Conservation (phyloP, 2,888 invertebrate species). For the Ochropacha duplaris region DNA sequence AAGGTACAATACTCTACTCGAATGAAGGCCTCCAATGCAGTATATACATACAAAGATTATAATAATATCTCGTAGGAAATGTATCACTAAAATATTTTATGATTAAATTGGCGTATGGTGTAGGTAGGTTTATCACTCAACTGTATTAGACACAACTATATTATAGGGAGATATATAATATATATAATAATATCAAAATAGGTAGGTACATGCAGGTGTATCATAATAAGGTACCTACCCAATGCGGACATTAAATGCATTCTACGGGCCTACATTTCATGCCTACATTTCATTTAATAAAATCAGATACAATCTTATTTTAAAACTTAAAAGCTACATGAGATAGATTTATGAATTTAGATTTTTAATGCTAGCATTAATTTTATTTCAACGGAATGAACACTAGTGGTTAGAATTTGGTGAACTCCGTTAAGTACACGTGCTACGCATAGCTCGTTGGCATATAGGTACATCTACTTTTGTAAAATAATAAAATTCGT, state of each 20-base stretch:
- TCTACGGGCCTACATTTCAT: neutral
- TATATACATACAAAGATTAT: slow-evolving; percentile 60
- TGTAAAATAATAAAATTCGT: slow-evolving; percentile 23
- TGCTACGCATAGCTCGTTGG: neutral
- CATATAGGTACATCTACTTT: neutral
- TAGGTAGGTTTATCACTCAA: slow-evolving; percentile 11
- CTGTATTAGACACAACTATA: slow-evolving; percentile 5
- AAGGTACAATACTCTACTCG: slow-evolving; percentile 51
- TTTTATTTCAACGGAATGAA: neutral
- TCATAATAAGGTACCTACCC: neutral
- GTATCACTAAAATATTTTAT: slow-evolving; percentile 51
- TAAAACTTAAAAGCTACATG: neutral
- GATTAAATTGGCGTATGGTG: slow-evolving; percentile 32
- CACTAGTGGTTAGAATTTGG: neutral
- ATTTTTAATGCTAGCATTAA: neutral
- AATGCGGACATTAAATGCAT: neutral
- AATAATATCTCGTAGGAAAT: slow-evolving; percentile 57
- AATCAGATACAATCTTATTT: neutral
- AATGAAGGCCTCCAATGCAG: slow-evolving; percentile 76
- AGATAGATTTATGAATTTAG: neutral
- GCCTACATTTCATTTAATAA: neutral
- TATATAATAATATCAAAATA: slow-evolving; percentile 1
- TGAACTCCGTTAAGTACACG: neutral
- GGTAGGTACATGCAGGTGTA: slow-evolving; percentile 1
- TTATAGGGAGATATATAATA: neutral